Evolutionary conservation across 2,113 vertebrate species (phyloP).

Genomic region (Numida meleagris): DNA sequence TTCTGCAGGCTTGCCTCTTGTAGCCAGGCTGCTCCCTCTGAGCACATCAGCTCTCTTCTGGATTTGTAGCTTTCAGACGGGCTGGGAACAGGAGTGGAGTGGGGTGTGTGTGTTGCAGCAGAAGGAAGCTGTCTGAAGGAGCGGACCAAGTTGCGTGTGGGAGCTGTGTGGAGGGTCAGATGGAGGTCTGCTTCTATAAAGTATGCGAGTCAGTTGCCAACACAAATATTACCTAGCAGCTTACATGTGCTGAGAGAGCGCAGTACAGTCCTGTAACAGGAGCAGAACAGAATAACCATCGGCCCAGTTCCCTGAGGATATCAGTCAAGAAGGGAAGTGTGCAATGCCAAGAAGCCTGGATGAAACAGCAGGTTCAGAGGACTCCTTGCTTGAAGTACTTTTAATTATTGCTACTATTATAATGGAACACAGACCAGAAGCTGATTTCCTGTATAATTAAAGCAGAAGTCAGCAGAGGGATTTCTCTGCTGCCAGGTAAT

Average conservation of each 20-base stretch:
- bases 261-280: slow-evolving; percentile 16
- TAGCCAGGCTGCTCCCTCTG: background rate
- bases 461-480: slow-evolving; percentile 31
- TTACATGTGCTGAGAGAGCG: slow-evolving; percentile 20
- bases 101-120: background rate
- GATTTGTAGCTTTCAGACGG: background rate
- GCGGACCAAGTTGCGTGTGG: slow-evolving; percentile 5
- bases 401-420: slow-evolving; percentile 55
- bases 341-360: background rate
- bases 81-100: background rate
- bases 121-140: background rate
- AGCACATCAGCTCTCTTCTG: background rate
- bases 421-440: background rate
- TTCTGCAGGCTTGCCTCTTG: background rate
- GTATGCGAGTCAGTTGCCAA: slow-evolving; percentile 57
- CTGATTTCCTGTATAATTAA: slow-evolving; percentile 21
- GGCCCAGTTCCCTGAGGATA: slow-evolving; percentile 40
- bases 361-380: slow-evolving; percentile 19
- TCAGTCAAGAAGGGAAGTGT: slow-evolving; percentile 23
- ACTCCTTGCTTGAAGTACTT: slow-evolving; percentile 12
- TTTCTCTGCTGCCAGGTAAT: background rate
- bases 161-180: slow-evolving; percentile 46
- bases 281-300: background rate
- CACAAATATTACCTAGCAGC: slow-evolving; percentile 61
- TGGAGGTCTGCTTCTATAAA: slow-evolving; percentile 44